Evolutionary conservation across 2,797 vertebrate species (phyloP).

Genomic region (Rhinatrema bivittatum): DNA sequence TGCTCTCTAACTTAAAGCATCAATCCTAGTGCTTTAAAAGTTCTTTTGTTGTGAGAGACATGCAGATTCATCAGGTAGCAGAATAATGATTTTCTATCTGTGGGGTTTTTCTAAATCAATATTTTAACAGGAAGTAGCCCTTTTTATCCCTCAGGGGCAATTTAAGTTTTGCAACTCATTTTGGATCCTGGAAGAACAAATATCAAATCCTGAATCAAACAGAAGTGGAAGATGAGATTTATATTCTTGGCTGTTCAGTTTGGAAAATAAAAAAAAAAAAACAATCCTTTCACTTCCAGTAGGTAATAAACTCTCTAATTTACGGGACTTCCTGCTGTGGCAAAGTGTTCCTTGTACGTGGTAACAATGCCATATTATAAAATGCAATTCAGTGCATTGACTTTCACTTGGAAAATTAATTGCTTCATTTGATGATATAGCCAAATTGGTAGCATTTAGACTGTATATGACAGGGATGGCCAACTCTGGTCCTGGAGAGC

Average conservation of each 20-base stretch:
- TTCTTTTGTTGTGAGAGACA: slow-evolving; percentile 37
- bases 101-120: slow-evolving; percentile 8
- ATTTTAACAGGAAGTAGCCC: slow-evolving; percentile 19
- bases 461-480: neutral
- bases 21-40: slow-evolving; percentile 40
- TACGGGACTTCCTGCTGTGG: neutral
- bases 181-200: slow-evolving; percentile 11
- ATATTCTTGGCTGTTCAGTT: slow-evolving; percentile 2
- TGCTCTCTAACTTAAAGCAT: slow-evolving; percentile 36
- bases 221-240: slow-evolving; percentile 14
- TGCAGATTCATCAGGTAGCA: slow-evolving; percentile 26
- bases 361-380: neutral
- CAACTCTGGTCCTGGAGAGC: too few species aligned
- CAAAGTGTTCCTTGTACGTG: neutral
- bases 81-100: slow-evolving; percentile 35
- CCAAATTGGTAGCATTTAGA: slow-evolving; percentile 1
- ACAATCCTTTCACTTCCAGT: slow-evolving; percentile 11
- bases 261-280: neutral
- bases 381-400: slow-evolving; percentile 10
- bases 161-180: slow-evolving; percentile 19
- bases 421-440: slow-evolving; percentile 1
- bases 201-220: slow-evolving; percentile 9
- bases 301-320: slow-evolving; percentile 17
- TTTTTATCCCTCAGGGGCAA: neutral
- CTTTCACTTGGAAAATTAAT: slow-evolving; percentile 6